Percentiles rank a stretch among this genome's conserved stretches.
These are phyloP conservation scores for Molossus molossus DNA, from an alignment of 2,797 vertebrate species.

Conservation along the genomic window DNA sequence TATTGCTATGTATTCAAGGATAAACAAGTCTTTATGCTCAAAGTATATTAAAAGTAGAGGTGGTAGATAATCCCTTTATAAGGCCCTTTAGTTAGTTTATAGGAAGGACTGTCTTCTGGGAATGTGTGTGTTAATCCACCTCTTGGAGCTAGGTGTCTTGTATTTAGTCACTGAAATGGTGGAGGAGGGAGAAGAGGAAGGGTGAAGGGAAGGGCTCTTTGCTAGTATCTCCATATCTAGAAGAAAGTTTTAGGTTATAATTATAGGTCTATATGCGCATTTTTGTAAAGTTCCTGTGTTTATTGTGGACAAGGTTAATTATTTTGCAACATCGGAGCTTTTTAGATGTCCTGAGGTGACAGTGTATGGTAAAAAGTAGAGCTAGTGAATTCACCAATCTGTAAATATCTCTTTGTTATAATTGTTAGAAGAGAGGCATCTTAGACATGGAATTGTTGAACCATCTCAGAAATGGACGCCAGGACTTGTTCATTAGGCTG, in stretches of 20 bases:
- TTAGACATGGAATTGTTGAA: not conserved
- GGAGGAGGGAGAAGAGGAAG: not conserved
- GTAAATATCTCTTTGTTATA: slow-evolving; percentile 35
- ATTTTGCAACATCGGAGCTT: slow-evolving; percentile 41
- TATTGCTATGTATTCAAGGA: not conserved
- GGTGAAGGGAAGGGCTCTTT: slow-evolving; percentile 11
- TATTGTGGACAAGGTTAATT: slow-evolving; percentile 38
- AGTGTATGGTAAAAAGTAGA: slow-evolving; percentile 50
- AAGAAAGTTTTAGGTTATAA: slow-evolving; percentile 26
- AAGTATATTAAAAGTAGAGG: slow-evolving; percentile 40
- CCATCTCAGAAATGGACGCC: not conserved
- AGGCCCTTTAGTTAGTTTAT: slow-evolving; percentile 25
- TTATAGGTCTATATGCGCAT: not conserved
- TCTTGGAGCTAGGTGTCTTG: not conserved
- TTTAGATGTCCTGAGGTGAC: not conserved
- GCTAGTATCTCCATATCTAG: not conserved
- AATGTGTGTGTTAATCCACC: not conserved
- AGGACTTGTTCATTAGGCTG: not conserved
- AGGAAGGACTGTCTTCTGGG: slow-evolving; percentile 54
- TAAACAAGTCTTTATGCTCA: slow-evolving; percentile 21
- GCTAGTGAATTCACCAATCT: slow-evolving; percentile 29
- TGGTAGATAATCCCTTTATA: slow-evolving; percentile 27
- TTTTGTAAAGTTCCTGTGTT: slow-evolving; percentile 59
- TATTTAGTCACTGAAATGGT: not conserved
- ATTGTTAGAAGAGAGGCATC: not conserved